Evolutionary conservation across 2,888 invertebrate species (phyloP).

Genomic region (Leptinotarsa peninsularis): DNA sequence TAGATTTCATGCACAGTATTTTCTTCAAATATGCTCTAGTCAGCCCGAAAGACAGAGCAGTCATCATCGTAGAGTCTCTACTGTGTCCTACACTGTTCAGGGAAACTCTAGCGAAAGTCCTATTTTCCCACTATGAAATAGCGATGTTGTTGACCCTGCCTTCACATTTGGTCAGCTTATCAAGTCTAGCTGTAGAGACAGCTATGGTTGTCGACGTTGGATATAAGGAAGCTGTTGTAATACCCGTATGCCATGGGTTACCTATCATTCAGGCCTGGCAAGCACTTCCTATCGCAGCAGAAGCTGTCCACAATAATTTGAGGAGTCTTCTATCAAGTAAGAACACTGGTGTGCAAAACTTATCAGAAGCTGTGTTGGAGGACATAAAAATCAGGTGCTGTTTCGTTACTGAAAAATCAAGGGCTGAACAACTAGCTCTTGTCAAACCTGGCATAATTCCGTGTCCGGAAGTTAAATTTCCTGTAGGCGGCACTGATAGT

Average conservation of each 20-base stretch:
- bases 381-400: constrained; percentile 88
- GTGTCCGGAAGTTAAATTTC: constrained; percentile 76
- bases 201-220: constrained; percentile 91
- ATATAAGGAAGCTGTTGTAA: constrained; percentile 82
- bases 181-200: constrained; percentile 84
- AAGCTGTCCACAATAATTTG: constrained; percentile 73
- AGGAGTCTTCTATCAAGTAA: constrained; percentile 65
- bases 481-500: constrained; percentile 72
- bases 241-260: constrained; percentile 89
- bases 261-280: constrained; percentile 88
- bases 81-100: constrained; percentile 85
- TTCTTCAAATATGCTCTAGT: constrained; percentile 93
- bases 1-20: constrained; percentile 87
- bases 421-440: constrained; percentile 72
- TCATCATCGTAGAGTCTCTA: constrained; percentile 92
- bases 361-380: constrained; percentile 74
- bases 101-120: constrained; percentile 83
- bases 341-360: constrained; percentile 66
- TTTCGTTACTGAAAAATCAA: constrained; percentile 83
- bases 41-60: constrained; percentile 92
- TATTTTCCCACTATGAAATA: constrained; percentile 95
- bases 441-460: constrained; percentile 66
- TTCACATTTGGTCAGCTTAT: constrained; percentile 84
- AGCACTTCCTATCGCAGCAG: constrained; percentile 82
- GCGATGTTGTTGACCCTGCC: constrained; percentile 75